Base-by-base conservation (phyloP, 2,113 vertebrate species). In the Larimichthys polyactis region DNA sequence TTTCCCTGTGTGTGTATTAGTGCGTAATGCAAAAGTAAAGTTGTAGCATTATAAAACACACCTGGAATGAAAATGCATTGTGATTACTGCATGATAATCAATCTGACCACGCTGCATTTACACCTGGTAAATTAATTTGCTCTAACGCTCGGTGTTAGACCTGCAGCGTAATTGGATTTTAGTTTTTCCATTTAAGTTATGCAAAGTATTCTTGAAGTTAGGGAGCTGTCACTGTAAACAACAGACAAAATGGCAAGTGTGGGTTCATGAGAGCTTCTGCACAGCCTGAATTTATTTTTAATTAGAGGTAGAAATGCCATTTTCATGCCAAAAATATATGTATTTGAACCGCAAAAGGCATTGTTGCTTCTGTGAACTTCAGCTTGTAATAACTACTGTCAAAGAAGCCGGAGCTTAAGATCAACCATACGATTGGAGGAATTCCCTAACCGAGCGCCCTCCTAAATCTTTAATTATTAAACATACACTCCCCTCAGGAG, bases 391-490 rank as follows among this genome's bases (percentile, higher is more conserved):
- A 59, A 49, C n/a, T 14, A 17, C 70, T 60, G 65, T 83, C 68
- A 69, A 14, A 67, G 22, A 77, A 68, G 59, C 69, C 27, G 75
- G 12, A 27, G 32, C 63, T 71, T 0, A 27, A 57, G 71, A 82
- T 84, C 59, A 54, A 44, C 52, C 43, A 11, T n/a, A 51, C 75
- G 36, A 65, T 55, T 48, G 52, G 43, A 75, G 51, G 27, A 84
- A 67, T 78, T 85, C 70, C 70, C 69, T 19, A 16, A 69, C 52
- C 54, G 57, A 5, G 3, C 19, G 27, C 44, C 20, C 74, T 67
- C 62, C 62, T 75, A 71, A 51, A 51, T 55, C 66, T 80, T 82
- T 87, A 81, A 83, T 88, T 64, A 88, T 91, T 75, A 76, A 85
- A 86, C 79, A 54, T 71, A 66, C 51, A 10, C 36, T 60, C 66